Conservation (phyloP, 2,113 vertebrate species). For the Nothoprocta pentlandii region DNA sequence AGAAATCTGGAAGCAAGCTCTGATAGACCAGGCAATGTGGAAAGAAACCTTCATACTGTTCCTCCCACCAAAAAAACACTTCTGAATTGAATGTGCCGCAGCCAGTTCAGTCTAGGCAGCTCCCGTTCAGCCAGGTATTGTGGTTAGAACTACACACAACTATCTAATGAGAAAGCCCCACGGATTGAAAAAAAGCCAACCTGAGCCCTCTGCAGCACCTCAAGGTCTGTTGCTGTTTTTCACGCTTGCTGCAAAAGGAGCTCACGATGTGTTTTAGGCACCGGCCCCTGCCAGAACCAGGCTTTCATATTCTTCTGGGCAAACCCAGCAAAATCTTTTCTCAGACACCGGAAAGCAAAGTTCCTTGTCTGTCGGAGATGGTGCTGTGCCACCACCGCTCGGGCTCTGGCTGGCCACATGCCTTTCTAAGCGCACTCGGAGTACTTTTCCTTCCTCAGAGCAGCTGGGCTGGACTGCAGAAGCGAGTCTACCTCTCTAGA, state of each 20-base stretch:
- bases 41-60: neutral
- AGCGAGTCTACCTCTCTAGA: neutral
- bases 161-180: neutral
- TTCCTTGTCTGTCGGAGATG: conserved; percentile 1
- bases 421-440: neutral
- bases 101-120: neutral
- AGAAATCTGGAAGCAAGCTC: neutral
- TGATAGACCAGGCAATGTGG: neutral
- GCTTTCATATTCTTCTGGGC: conserved; percentile 5
- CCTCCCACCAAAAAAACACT: neutral
- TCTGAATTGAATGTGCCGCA: neutral
- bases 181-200: neutral
- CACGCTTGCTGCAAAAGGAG: neutral
- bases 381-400: neutral
- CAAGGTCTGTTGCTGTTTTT: neutral
- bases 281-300: neutral
- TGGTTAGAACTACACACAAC: neutral
- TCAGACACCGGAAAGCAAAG: neutral
- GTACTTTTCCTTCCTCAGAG: neutral
- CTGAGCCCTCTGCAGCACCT: neutral
- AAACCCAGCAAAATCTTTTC: neutral
- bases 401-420: neutral
- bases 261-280: neutral
- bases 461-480: neutral
- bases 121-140: neutral